Conservation (phyloP, 2,113 vertebrate genomes). For the Mellivora capensis region DNA sequence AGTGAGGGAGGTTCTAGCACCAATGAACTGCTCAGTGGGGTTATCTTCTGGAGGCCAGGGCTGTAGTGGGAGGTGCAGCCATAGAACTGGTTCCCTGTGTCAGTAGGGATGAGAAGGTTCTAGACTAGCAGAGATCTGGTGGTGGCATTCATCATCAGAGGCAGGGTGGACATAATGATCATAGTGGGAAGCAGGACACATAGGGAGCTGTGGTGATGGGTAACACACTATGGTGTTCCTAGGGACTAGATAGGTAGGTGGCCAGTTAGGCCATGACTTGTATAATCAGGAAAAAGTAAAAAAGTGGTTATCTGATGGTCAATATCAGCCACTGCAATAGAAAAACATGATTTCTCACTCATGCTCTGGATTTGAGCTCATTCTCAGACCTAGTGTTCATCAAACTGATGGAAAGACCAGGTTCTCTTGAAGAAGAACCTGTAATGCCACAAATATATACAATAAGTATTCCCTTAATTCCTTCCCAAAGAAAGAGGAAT, state of each 20-base stretch:
- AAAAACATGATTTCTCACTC: background rate
- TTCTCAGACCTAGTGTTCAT: background rate
- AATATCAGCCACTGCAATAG: background rate
- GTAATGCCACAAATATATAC: background rate
- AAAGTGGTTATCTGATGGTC: background rate
- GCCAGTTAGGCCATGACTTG: background rate
- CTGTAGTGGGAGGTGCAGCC: background rate
- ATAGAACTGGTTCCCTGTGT: background rate
- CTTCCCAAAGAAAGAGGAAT: background rate
- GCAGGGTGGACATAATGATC: background rate
- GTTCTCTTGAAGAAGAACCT: background rate
- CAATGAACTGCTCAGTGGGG: background rate
- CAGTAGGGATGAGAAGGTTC: background rate
- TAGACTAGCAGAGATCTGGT: background rate
- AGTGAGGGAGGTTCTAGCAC: background rate
- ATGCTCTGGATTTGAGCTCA: background rate
- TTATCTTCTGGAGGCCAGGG: background rate
- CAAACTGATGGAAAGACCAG: background rate
- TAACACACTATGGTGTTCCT: background rate
- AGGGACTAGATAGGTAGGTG: background rate
- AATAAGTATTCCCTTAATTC: background rate
- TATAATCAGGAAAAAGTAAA: background rate
- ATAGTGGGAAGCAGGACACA: background rate
- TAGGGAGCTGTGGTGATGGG: background rate
- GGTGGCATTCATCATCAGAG: background rate